These are phyloP conservation scores for Trilocha varians DNA, from an alignment of 2,888 invertebrate genomes.

Conservation along the genomic window DNA sequence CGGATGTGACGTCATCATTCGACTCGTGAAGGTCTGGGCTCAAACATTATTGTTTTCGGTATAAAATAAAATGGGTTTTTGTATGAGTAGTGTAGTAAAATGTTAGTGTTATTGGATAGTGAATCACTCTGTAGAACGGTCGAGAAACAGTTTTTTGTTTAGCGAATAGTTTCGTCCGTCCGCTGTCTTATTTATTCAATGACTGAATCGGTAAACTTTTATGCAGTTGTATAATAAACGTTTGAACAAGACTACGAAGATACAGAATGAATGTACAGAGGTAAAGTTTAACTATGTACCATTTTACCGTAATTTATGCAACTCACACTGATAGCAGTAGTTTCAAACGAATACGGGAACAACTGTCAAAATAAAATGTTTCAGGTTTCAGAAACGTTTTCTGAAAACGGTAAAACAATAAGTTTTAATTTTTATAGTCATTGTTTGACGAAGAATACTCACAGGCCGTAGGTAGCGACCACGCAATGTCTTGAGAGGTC, in stretches of 20 bases:
- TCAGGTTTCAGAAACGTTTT: too few relatives aligned
- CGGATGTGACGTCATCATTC: constrained; percentile 21
- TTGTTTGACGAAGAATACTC: too few relatives aligned
- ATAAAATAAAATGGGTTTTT: background rate
- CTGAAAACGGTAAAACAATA: too few relatives aligned
- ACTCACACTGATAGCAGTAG: too few relatives aligned
- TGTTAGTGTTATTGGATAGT: background rate
- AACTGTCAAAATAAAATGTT: too few relatives aligned
- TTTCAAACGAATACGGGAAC: too few relatives aligned
- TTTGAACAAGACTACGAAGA: background rate
- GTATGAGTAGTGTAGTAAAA: background rate
- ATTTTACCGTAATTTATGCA: too few relatives aligned
- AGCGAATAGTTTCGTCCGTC: background rate
- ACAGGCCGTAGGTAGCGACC: too few relatives aligned
- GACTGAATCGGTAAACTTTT: background rate
- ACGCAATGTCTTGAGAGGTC: too few relatives aligned
- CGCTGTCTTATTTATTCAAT: background rate
- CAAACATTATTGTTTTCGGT: constrained; percentile 4
- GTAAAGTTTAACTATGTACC: too few relatives aligned
- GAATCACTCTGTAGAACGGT: background rate
- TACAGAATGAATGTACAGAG: too few relatives aligned
- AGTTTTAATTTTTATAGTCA: too few relatives aligned
- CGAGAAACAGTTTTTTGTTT: background rate
- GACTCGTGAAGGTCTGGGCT: constrained; percentile 7
- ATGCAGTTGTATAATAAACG: background rate